Conservation (phyloP, 2,888 invertebrate genomes). For the Ectemnius lituratus region DNA sequence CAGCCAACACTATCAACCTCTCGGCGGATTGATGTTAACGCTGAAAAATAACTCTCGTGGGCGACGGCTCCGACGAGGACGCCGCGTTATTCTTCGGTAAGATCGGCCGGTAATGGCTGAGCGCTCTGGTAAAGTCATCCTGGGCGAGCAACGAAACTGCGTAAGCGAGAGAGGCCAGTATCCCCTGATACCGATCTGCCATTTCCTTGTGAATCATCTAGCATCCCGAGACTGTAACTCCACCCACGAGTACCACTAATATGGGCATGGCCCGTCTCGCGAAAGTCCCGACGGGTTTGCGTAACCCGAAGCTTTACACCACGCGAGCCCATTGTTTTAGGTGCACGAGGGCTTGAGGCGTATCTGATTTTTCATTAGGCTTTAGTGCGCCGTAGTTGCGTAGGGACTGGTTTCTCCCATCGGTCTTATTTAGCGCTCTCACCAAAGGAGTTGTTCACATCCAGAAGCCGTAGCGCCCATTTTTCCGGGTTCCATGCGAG, state of each 20-base stretch:
- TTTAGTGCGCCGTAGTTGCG: no score
- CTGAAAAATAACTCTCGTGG: conserved; percentile 60
- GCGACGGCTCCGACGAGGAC: conserved; percentile 48
- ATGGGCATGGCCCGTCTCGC: conserved; percentile 34
- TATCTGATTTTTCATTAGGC: conserved; percentile 20
- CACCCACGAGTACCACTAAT: conserved; percentile 52
- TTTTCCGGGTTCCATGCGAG: conserved; percentile 25
- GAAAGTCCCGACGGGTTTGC: conserved; percentile 48
- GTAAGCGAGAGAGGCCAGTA: conserved; percentile 5
- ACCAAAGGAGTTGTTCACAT: conserved; percentile 8
- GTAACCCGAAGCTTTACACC: conserved; percentile 50
- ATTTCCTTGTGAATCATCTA: conserved; percentile 52
- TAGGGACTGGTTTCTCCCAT: conserved; percentile 21
- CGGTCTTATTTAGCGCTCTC: not conserved
- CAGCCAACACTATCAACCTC: conserved; percentile 32
- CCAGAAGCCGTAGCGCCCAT: conserved; percentile 36
- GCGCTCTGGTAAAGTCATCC: conserved; percentile 40
- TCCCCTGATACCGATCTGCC: conserved; percentile 56
- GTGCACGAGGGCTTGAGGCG: conserved; percentile 33
- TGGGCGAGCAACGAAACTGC: conserved; percentile 42
- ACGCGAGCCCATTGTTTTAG: conserved; percentile 47
- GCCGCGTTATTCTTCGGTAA: conserved; percentile 30
- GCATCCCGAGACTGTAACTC: conserved; percentile 42
- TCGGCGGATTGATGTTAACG: conserved; percentile 55
- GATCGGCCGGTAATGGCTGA: conserved; percentile 22